Base-by-base conservation (phyloP, 2,888 invertebrate species). In the Argyra leucocephala region DNA sequence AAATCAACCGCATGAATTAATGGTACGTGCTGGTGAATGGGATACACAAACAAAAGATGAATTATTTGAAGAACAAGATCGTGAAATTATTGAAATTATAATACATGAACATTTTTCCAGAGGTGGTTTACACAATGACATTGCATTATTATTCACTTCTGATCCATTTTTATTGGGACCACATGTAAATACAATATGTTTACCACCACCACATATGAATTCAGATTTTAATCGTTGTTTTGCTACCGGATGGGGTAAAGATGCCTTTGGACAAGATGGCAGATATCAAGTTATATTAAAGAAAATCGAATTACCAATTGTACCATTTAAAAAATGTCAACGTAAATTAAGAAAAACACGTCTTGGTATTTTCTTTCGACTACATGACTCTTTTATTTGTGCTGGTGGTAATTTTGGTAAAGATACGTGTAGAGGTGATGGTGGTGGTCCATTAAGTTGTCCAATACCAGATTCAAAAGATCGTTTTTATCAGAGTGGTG, bases 371-470 rank as follows among this genome's bases (percentile, higher is more conserved):
- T 81, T 82, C 72, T 91, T 87, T 75, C 70, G 77, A 37, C 80
- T 91, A 1, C 84, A 90, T 71, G 71, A 79, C 0, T 85, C 86
- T 15, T 90, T 91, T 76, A 82, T 90, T 67, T 91, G 91, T 72
- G 91, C 91, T 0, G 91, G 91, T 1, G 91, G 91, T 0, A 86
- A 87, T 69, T 68, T 75, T 0, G 88, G 86, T 22, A 83, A 83
- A 70, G 77, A 77, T 62, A 74, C 75, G 1, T 76, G 77, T 63
- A 69, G 76, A 18, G 76, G 80, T 3, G 91, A 91, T 72, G 91
- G 91, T 0, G 91, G 91, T 1, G 87, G 89, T 7, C 89, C 91
- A 0, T 77, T 91, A 5, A 87, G 88, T n/a, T 91, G 91, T 71
- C 70, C 69, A 0, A 66, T 75, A 37, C 84, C 86, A 0, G 71